Evolutionary conservation across 2,797 vertebrate species (phyloP), one percentile per base, ranked within the genome.

Genomic region (Mormyrops attenuatus): DNA sequence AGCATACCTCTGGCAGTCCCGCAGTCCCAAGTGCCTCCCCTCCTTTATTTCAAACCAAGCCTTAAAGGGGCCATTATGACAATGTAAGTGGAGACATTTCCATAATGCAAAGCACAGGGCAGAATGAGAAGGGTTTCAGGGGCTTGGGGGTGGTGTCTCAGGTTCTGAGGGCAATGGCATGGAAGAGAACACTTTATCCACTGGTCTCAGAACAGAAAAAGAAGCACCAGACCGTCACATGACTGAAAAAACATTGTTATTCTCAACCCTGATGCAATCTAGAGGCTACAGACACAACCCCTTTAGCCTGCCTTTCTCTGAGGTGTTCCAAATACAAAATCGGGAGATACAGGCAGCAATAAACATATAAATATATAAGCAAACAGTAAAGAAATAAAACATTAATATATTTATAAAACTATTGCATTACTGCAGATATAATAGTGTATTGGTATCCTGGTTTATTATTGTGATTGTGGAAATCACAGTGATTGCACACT

Each of bases 1-100:
- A 95, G 93, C 93, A 94, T 92, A 92, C 90, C 92, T 92, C 91
- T 92, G 92, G 92, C 92, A 93, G 93, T 91, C 92, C 92, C 91
- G 90, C 90, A 91, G 85, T 82, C 88, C 60, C 17, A 15, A 88
- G 38, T 30, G 41, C 41, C 80, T 22, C 3, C 8, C 55, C 52
- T 47, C 66, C 60, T 88, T 88, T 89, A 87, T 86, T 85, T 38
- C 85, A 41, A 86, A 88, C 84, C 84, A 34, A 26, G 17, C 44
- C 85, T 89, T 89, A 88, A 80, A 47, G 88, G 90, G 63, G 60
- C 82, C 53, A 49, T 63, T 60, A 89, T 86, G 86, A 77, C 85
- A 89, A 85, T 85, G 66, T 34, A 85, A 85, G 87, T 84, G 77
- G 85, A 87, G 89, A 86, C 66, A 86, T 63, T 38, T 86, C 87